phyloP scores from a whole-genome alignment of 2,888 invertebrate genomes.

The Auanema freiburgensis region DNA sequence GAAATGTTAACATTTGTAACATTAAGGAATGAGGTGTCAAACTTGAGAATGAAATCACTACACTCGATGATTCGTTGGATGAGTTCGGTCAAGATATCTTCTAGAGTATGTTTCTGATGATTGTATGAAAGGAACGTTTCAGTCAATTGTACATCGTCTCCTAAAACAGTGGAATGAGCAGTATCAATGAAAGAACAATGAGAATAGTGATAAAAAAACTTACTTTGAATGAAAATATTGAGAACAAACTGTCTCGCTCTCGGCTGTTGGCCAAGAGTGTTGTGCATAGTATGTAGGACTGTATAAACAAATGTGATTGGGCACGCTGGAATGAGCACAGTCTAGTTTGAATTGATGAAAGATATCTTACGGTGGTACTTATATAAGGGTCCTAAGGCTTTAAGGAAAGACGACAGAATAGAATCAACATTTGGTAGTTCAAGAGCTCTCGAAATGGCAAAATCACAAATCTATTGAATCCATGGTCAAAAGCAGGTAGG shows the following conservation, averaged over 20 bases:
- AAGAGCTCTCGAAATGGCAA: slow-evolving; percentile 40
- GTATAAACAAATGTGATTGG: slow-evolving; percentile 45
- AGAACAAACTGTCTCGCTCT: slow-evolving; percentile 30
- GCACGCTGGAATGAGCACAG: slow-evolving; percentile 25
- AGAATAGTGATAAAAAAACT: not conserved
- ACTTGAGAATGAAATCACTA: slow-evolving; percentile 48
- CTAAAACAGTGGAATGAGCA: not conserved
- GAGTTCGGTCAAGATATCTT: slow-evolving; percentile 33
- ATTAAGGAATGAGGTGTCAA: not conserved
- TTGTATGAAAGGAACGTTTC: slow-evolving; percentile 28
- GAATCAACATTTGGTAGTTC: slow-evolving; percentile 34
- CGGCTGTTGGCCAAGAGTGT: slow-evolving; percentile 23
- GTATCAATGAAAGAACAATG: not conserved
- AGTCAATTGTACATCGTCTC: slow-evolving; percentile 38
- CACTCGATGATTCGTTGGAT: slow-evolving; percentile 47
- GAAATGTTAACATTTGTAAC: not conserved
- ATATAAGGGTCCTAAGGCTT: slow-evolving; percentile 47
- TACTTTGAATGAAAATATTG: slow-evolving; percentile 10
- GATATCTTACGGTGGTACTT: slow-evolving; percentile 51
- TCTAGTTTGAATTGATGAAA: not conserved
- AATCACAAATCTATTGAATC: slow-evolving; percentile 41
- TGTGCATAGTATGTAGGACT: slow-evolving; percentile 35
- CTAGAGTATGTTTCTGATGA: slow-evolving; percentile 30
- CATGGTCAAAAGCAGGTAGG: not conserved
- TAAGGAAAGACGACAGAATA: slow-evolving; percentile 31